Base-by-base conservation (phyloP, 1,140 invertebrate genomes). In the Acyrthosiphon pisum region DNA sequence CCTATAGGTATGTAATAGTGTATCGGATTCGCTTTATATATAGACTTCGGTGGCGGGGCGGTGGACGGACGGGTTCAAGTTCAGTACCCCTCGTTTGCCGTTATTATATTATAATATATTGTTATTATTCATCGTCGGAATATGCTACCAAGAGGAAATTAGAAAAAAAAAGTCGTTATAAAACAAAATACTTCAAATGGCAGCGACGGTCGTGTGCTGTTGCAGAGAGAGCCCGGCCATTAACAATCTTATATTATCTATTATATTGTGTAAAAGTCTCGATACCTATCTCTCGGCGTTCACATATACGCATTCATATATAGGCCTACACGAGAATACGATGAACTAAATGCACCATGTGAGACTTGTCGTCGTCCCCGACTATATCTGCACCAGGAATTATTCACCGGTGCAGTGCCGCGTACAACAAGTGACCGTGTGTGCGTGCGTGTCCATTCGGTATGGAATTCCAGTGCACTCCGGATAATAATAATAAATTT, bases 1-100 rank as follows among this genome's bases (percentile, higher is more conserved):
- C 1, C 18, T 41, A 84, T 84, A 84, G 20, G 50, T 53, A 53
- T 53, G 18, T 83, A 18, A n/a, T n/a, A 41, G 18, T 88, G 6
- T 50, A 35, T 87, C 86, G 46, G 30, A 86, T n/a, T 87, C 44
- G 46, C 50, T 50, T 87, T 48, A n/a, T 30, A 41, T 22, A n/a
- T 23, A 60, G 23, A 60, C 53, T 30, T 18, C 11, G 4, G 60
- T 30, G 60, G n/a, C n/a, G 30, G 60, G 11, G 60, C 30, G 60
- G 60, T 4, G 60, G 18, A 53, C 86, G 44, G 86, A 20, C 35
- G 2, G 7, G n/a, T 35, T 50, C 46, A 35, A 89, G 87, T 89
- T 89, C 87, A 89, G 87, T 89, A 89, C 87, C n/a, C 48, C 87
- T 35, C 87, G 87, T 53, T 89, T 89, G 41, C 37, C 83, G 37